Base-by-base conservation (phyloP, 1,140 invertebrate species). In the Nebria ingens region DNA sequence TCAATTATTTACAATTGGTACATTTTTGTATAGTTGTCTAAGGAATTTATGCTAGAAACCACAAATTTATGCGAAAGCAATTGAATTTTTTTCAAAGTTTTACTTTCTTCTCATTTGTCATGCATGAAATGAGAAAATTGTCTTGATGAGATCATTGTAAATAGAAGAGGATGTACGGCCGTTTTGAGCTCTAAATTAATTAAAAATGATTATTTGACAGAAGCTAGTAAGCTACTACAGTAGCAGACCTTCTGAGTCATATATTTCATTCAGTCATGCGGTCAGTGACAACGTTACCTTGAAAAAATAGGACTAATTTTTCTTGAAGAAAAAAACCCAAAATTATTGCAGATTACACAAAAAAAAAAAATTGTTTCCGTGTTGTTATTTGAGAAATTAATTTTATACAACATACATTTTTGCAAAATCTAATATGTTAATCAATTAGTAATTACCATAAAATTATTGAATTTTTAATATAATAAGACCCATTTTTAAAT, bases 261-360 rank as follows among this genome's bases (percentile, higher is more conserved):
- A 9, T n/a, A n/a, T n/a, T n/a, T n/a, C n/a, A 34, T 34, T 34
- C 25, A 34, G 25, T 45, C 15, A 45, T 45, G 40, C 40, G 40
- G 40, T 45, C 40, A 45, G 9, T 45, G 40, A 45, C 40, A 45
- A 45, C 4, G 15, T 45, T 45, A 45, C 40, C 40, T 45, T 45
- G 40, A 45, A 45, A 45, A 34, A 34, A 34, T 34, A n/a, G 25
- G 25, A 34, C 25, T 34, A n/a, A 34, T 34, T 34, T 34, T 34
- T n/a, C 6, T n/a, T 34, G 25, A 34, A 34, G n/a, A 34, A 25
- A 12, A 52, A 23, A 52, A 23, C 20, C 20, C 1, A 51, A 51
- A 51, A 21, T 12, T 13, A 13, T 34, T 59, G 34, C 52, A 56
- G 61, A 60, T 63, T 69, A n/a, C n/a, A n/a, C n/a, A n/a, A n/a